phyloP scores from a whole-genome alignment of 2,797 vertebrate genomes.

The Telmatherina bonti region DNA sequence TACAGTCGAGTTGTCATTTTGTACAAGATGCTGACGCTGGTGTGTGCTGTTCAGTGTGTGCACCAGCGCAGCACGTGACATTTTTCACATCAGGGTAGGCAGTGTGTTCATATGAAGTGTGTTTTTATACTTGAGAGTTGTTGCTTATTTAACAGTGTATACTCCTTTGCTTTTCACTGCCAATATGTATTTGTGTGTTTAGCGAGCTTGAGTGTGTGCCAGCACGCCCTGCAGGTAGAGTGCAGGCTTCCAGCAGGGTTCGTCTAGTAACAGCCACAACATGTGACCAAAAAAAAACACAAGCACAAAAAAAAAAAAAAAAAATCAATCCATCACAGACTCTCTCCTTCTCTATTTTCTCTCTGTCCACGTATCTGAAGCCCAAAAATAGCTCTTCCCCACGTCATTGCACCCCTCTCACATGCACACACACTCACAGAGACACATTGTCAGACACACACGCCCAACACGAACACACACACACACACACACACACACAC shows the following conservation, averaged over 20 bases:
- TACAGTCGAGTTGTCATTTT: conserved; percentile 67
- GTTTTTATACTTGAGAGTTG: conserved; percentile 19
- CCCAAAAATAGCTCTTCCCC: conserved; percentile 68
- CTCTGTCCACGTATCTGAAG: conserved; percentile 59
- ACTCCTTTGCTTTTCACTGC: conserved; percentile 30
- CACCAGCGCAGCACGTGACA: conserved; percentile 27
- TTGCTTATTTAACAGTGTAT: conserved; percentile 34
- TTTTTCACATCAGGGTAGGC: conserved; percentile 20
- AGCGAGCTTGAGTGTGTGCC: conserved; percentile 29
- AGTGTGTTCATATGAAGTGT: conserved; percentile 21
- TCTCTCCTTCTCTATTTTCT: conserved; percentile 50
- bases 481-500: conserved; percentile 16
- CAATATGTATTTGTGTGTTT: conserved; percentile 13
- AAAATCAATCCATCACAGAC: conserved; percentile 72
- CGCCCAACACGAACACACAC: conserved; percentile 24
- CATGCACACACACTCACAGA: conserved; percentile 17
- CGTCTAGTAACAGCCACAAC: conserved; percentile 66
- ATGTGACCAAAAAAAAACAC: conserved; percentile 63
- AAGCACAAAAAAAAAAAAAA: conserved; percentile 36
- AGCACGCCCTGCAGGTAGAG: conserved; percentile 54
- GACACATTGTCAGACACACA: conserved; percentile 32
- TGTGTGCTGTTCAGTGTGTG: conserved; percentile 24
- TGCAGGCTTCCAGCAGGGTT: conserved; percentile 54
- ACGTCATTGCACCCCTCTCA: conserved; percentile 54
- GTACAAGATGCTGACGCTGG: conserved; percentile 65